phyloP scores from a whole-genome alignment of 1,140 invertebrate genomes.

The Drosophila kepulauana region DNA sequence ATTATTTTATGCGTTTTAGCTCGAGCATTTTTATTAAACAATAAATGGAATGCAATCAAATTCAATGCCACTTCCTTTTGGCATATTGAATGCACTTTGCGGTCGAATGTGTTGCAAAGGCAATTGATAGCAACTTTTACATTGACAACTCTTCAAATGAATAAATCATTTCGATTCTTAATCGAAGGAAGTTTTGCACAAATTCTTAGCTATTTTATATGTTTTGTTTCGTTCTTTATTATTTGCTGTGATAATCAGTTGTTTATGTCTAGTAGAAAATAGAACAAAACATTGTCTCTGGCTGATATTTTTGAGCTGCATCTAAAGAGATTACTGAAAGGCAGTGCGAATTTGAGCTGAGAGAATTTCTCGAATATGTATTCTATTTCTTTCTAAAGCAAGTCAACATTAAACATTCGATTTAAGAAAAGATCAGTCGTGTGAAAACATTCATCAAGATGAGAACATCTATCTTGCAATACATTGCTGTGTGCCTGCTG shows the following conservation, averaged over 20 bases:
- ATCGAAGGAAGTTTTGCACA: neutral
- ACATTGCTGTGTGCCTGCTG: too few species aligned
- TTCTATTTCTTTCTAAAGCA: too few species aligned
- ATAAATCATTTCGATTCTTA: conserved; percentile 13
- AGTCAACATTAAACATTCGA: too few species aligned
- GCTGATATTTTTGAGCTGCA: too few species aligned
- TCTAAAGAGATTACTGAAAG: too few species aligned
- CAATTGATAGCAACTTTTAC: conserved; percentile 23
- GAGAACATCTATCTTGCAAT: too few species aligned
- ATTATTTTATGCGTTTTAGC: conserved; percentile 59
- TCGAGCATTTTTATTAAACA: conserved; percentile 34
- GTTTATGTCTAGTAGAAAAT: too few species aligned
- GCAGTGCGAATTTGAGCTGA: too few species aligned
- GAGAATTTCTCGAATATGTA: too few species aligned
- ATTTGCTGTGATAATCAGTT: neutral
- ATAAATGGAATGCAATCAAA: conserved; percentile 55
- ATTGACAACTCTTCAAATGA: conserved; percentile 31
- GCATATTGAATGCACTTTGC: conserved; percentile 16
- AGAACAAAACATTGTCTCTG: neutral
- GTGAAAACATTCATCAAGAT: too few species aligned
- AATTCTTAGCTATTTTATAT: neutral
- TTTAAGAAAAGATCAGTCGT: too few species aligned
- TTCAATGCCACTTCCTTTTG: conserved; percentile 32
- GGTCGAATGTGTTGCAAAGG: conserved; percentile 17
- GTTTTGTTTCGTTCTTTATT: neutral